Evolutionary conservation across 2,888 invertebrate genomes (phyloP).

Genomic region (Eupithecia insigniata): DNA sequence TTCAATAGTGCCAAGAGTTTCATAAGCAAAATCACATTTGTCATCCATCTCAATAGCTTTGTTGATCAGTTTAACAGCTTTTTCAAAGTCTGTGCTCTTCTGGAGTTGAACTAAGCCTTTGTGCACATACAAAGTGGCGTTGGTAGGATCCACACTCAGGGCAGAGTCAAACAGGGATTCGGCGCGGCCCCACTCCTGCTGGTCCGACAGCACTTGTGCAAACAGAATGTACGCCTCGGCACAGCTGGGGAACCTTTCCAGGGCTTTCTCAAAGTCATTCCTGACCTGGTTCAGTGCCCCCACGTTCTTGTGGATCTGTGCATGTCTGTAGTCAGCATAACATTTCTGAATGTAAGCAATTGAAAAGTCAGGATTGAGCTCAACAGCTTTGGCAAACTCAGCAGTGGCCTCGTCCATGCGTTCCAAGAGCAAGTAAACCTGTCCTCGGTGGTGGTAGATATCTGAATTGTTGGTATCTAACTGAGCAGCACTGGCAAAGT

Average conservation of each 20-base stretch:
- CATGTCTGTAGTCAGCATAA: conserved; percentile 92
- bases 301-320: conserved; percentile 85
- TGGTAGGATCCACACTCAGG: conserved; percentile 91
- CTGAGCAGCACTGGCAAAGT: conserved; percentile 90
- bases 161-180: conserved; percentile 93
- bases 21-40: conserved; percentile 97
- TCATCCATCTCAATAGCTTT: conserved; percentile 94
- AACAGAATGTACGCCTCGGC: conserved; percentile 94
- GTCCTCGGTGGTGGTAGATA: conserved; percentile 96
- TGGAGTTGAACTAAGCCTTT: conserved; percentile 92
- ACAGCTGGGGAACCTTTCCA: conserved; percentile 92
- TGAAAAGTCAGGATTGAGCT: conserved; percentile 92
- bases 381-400: conserved; percentile 93
- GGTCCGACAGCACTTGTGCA: conserved; percentile 95
- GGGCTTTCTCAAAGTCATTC: conserved; percentile 89
- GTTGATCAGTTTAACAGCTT: conserved; percentile 90
- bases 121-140: conserved; percentile 94
- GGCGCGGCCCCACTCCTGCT: conserved; percentile 92
- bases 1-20: conserved; percentile 97
- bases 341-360: conserved; percentile 95
- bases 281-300: conserved; percentile 86
- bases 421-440: conserved; percentile 93
- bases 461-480: conserved; percentile 93
- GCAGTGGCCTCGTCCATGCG: conserved; percentile 90
- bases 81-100: conserved; percentile 92